Conservation (phyloP, 2,888 invertebrate genomes). For the Mythimna lalbum region DNA sequence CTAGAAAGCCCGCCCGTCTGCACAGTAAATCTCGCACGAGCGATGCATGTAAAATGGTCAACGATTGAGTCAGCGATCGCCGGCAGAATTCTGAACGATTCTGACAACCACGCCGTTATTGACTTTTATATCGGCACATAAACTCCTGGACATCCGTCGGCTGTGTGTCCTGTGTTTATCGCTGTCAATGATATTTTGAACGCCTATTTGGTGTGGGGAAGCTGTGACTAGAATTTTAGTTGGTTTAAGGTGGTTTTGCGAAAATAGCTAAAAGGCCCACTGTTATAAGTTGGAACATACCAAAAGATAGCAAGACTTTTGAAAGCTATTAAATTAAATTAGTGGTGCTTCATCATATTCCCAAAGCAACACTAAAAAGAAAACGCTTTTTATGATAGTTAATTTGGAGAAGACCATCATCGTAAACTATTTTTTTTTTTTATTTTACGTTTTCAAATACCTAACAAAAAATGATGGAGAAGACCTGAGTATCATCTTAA, state of each 20-base stretch:
- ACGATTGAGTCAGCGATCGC: conserved; percentile 70
- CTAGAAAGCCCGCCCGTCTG: conserved; percentile 58
- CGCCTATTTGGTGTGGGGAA: conserved; percentile 30
- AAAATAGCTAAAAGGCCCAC: no score
- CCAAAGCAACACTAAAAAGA: no score
- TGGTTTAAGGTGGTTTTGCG: not conserved
- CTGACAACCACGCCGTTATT: conserved; percentile 69
- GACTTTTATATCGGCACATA: conserved; percentile 66
- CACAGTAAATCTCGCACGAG: conserved; percentile 60
- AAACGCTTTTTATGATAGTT: no score
- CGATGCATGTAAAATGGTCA: conserved; percentile 70
- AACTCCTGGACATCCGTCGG: conserved; percentile 58
- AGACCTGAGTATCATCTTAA: no score
- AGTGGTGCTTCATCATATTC: no score
- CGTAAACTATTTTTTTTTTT: no score
- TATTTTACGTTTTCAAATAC: no score
- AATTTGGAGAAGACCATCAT: no score
- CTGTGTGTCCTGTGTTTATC: conserved; percentile 55
- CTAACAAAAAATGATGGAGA: no score
- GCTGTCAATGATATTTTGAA: conserved; percentile 49
- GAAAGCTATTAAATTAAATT: no score
- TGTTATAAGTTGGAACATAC: no score
- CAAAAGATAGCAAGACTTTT: not conserved
- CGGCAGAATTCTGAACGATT: conserved; percentile 71
- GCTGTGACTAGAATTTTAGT: conserved; percentile 27